Base-by-base conservation (phyloP, 2,113 vertebrate genomes). In the Lepidothrix coronata region DNA sequence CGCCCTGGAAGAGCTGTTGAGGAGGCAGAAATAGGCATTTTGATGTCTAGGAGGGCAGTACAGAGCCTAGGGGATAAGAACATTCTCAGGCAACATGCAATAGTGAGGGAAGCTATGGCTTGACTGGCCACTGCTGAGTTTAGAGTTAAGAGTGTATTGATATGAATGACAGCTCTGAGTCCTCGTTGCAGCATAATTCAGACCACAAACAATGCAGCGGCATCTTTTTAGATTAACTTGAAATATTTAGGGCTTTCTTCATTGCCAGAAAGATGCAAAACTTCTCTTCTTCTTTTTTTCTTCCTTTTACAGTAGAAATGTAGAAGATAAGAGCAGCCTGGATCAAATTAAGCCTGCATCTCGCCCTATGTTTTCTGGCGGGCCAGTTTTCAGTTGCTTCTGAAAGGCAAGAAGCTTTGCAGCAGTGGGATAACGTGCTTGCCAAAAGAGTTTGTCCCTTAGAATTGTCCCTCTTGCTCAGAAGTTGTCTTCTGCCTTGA, bases 401-500 rank as follows among this genome's bases (percentile, higher is more conserved):
- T 85, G 52, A 91, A 82, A 80, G 22, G 63, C 85, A 94, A 91
- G 73, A 88, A 86, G 80, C 39, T 90, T 77, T 83, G 58, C 80
- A 92, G 72, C 83, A 96, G 70, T 51, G 37, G 85, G 57, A 81
- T 89, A 84, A 71, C 17, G 61, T 39, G 31, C 54, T 94, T 94
- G 72, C 83, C 88, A 94, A 66, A 93, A 86, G 77, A 87, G 66
- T 79, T 86, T 86, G 73, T 94, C 82, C 74, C 46, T 93, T 88
- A 91, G 89, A 96, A 95, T 68, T 74, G 55, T 81, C 79, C 81
- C 65, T 74, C 57, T 77, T 84, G 73, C 82, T 97, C 84, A 94
- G 76, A 96, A 94, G 72, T 86, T 87, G 79, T 93, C 72, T 91
- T 93, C 70, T 89, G 91, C 95, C 95, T 87, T 91, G 70, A 89